Conservation (phyloP, 2,888 invertebrate species). For the Dermolepida albohirtum region DNA sequence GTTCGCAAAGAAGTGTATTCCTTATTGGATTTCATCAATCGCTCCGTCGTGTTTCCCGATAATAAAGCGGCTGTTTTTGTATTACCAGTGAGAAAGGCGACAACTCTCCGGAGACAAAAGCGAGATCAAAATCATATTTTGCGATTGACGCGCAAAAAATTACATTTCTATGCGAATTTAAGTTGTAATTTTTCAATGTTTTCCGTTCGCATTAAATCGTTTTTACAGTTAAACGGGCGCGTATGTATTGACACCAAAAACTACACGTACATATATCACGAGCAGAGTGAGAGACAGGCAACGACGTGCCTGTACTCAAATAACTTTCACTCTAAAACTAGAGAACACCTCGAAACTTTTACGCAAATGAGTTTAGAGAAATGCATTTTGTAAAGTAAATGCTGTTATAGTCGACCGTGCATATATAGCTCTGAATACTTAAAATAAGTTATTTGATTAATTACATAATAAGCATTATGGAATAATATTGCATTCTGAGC, state of each 20-base stretch:
- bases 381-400: too few relatives aligned
- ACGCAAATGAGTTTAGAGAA: too few relatives aligned
- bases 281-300: too few relatives aligned
- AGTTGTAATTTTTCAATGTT: conserved; percentile 58
- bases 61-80: conserved; percentile 58
- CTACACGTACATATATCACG: conserved; percentile 16
- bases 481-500: too few relatives aligned
- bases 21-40: conserved; percentile 64
- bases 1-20: conserved; percentile 60
- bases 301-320: too few relatives aligned
- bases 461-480: too few relatives aligned
- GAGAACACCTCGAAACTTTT: too few relatives aligned
- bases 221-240: conserved; percentile 24
- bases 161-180: conserved; percentile 61
- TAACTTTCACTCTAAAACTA: too few relatives aligned
- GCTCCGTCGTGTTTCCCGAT: conserved; percentile 49
- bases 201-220: conserved; percentile 31
- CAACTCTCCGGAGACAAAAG: conserved; percentile 58
- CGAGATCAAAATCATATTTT: conserved; percentile 63
- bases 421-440: too few relatives aligned
- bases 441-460: too few relatives aligned
- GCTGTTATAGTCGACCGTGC: too few relatives aligned
- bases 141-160: conserved; percentile 62
- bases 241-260: conserved; percentile 23
- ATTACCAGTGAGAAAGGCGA: conserved; percentile 51